Conservation (phyloP, 2,113 vertebrate genomes). For the Nothobranchius kuhntae region DNA sequence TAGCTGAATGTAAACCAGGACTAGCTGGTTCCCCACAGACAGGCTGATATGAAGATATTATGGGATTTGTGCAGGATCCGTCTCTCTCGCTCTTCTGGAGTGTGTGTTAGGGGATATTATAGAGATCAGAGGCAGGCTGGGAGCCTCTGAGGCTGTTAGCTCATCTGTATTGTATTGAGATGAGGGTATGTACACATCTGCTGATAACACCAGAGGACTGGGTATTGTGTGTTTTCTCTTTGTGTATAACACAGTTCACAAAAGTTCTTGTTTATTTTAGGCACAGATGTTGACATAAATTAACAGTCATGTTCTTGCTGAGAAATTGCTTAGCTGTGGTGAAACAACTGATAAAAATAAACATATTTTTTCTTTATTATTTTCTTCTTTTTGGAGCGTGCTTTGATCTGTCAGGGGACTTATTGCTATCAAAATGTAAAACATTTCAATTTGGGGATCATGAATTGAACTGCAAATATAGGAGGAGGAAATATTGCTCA, state of each 20-base stretch:
- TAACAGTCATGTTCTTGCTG: slow-evolving; percentile 47
- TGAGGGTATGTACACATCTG: slow-evolving; percentile 73
- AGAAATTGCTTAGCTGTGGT: slow-evolving; percentile 67
- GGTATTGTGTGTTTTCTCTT: slow-evolving; percentile 15
- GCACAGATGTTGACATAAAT: slow-evolving; percentile 48
- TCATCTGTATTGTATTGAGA: slow-evolving; percentile 75
- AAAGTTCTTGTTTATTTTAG: slow-evolving; percentile 22
- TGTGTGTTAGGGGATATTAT: slow-evolving; percentile 52
- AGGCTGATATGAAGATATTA: slow-evolving; percentile 58
- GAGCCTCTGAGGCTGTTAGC: slow-evolving; percentile 74
- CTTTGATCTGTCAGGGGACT: slow-evolving; percentile 56
- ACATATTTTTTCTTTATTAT: slow-evolving; percentile 9
- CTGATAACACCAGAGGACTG: slow-evolving; percentile 72
- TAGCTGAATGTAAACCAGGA: slow-evolving; percentile 65
- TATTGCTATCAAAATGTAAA: slow-evolving; percentile 67
- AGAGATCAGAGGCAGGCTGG: slow-evolving; percentile 71
- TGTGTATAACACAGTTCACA: slow-evolving; percentile 1
- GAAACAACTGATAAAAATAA: slow-evolving; percentile 60
- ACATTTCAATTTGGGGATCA: slow-evolving; percentile 51
- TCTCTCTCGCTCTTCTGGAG: slow-evolving; percentile 2
- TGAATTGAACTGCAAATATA: slow-evolving; percentile 52
- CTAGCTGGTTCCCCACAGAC: slow-evolving; percentile 58
- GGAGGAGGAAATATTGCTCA: slow-evolving; percentile 41
- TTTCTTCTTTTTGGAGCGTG: slow-evolving; percentile 11
- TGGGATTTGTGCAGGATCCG: slow-evolving; percentile 55